Evolutionary conservation across 1,140 invertebrate genomes (phyloP).

Genomic region (Drosophila asahinai): DNA sequence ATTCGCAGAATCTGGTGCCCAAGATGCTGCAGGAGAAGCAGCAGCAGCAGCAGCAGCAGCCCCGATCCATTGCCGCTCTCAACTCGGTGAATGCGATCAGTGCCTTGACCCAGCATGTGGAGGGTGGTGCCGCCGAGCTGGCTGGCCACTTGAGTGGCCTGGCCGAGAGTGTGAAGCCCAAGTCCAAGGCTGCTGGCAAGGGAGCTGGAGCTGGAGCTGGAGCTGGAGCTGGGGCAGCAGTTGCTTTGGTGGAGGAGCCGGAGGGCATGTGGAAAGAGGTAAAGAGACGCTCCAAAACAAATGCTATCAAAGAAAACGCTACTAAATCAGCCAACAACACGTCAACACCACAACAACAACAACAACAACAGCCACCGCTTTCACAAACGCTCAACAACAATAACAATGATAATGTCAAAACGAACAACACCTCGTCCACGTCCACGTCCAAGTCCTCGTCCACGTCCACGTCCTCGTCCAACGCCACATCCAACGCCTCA

Average conservation of each 20-base stretch:
- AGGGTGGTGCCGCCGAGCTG: slow-evolving; percentile 75
- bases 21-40: slow-evolving; percentile 70
- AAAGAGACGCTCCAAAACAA: slow-evolving; percentile 86
- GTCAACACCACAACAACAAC: slow-evolving; percentile 70
- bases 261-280: slow-evolving; percentile 86
- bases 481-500: slow-evolving; percentile 70
- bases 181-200: slow-evolving; percentile 32
- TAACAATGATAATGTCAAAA: slow-evolving; percentile 64
- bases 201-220: slow-evolving; percentile 9
- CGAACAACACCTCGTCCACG: slow-evolving; percentile 62
- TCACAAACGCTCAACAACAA: slow-evolving; percentile 78
- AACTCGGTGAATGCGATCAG: slow-evolving; percentile 75
- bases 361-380: slow-evolving; percentile 74
- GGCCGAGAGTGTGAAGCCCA: slow-evolving; percentile 80
- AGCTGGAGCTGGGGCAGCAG: slow-evolving; percentile 53
- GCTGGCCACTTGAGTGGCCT: slow-evolving; percentile 81
- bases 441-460: slow-evolving; percentile 38
- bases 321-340: slow-evolving; percentile 77
- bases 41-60: slow-evolving; percentile 42
- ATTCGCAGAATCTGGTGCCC: slow-evolving; percentile 73
- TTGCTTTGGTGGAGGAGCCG: slow-evolving; percentile 78
- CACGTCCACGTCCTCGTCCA: slow-evolving; percentile 51
- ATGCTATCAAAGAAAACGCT: slow-evolving; percentile 84
- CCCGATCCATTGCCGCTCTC: slow-evolving; percentile 45
- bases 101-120: slow-evolving; percentile 85